These are phyloP conservation scores for Cygnus olor DNA, from an alignment of 2,797 vertebrate species.

Conservation along the genomic window DNA sequence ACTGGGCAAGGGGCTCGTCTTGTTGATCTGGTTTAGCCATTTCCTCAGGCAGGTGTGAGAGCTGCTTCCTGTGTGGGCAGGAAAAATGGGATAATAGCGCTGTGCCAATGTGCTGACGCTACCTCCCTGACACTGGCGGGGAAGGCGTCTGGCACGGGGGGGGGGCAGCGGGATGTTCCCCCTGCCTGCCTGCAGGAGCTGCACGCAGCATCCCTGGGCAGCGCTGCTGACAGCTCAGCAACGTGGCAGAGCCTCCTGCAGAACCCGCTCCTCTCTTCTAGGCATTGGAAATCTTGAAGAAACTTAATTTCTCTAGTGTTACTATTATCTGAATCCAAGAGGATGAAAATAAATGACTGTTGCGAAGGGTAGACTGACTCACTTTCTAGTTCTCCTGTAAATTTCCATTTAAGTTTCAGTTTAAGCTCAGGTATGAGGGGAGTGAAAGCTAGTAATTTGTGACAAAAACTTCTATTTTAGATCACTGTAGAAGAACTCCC, in stretches of 20 bases:
- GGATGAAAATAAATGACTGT: conserved; percentile 37
- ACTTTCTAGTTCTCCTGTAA: conserved; percentile 63
- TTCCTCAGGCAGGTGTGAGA: neutral
- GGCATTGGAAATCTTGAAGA: neutral
- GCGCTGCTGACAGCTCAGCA: accelerated
- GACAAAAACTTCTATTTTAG: conserved; percentile 67
- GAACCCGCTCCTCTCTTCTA: neutral
- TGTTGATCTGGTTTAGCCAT: accelerated
- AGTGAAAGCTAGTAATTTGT: conserved; percentile 68
- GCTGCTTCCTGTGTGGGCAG: accelerated
- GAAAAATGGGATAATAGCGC: neutral
- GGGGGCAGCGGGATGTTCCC: neutral
- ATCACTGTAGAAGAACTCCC: conserved; percentile 40
- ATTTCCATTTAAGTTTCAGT: conserved; percentile 64
- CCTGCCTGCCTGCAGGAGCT: neutral
- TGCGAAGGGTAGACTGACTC: conserved; percentile 68
- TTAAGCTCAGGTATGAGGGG: conserved; percentile 59
- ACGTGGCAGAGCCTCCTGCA: neutral
- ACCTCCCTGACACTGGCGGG: neutral
- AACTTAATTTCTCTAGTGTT: conserved; percentile 26
- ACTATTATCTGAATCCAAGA: conserved; percentile 37
- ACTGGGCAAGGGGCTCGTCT: accelerated
- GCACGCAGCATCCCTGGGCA: neutral
- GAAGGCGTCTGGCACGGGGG: neutral
- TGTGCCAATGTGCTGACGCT: neutral